phyloP scores from a whole-genome alignment of 1,140 invertebrate species.

The Drosophila mauritiana region DNA sequence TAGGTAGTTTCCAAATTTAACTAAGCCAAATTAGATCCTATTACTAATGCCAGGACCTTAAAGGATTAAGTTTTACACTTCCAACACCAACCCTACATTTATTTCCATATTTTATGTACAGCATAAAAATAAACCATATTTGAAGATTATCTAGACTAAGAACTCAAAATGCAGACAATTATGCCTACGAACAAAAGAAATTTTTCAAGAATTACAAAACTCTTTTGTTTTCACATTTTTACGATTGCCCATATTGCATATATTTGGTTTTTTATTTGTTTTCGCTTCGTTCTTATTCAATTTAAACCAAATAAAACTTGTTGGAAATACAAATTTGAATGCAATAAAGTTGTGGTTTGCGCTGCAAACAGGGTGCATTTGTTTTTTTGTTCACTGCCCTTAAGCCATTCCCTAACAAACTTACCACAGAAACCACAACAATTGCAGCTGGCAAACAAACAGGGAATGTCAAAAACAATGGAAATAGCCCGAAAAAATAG shows the following conservation, averaged over 20 bases:
- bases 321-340: constrained; percentile 13
- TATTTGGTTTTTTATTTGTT: neutral
- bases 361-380: constrained; percentile 10
- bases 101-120: no score
- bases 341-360: constrained; percentile 5
- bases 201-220: neutral
- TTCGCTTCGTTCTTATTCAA: neutral
- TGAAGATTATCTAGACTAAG: no score
- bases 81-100: no score
- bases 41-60: constrained; percentile 11
- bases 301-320: neutral
- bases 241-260: neutral
- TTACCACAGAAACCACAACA: constrained; percentile 65
- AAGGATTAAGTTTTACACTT: no score
- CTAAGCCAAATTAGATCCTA: constrained; percentile 36
- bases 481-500: constrained; percentile 2
- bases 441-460: constrained; percentile 33
- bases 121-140: no score
- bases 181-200: neutral
- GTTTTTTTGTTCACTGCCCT: constrained; percentile 1
- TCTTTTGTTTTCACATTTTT: neutral
- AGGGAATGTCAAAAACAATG: constrained; percentile 34
- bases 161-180: neutral
- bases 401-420: constrained; percentile 13
- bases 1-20: neutral